These are phyloP conservation scores for Elaphurus davidianus DNA, from an alignment of 2,113 vertebrate species.

Conservation along the genomic window DNA sequence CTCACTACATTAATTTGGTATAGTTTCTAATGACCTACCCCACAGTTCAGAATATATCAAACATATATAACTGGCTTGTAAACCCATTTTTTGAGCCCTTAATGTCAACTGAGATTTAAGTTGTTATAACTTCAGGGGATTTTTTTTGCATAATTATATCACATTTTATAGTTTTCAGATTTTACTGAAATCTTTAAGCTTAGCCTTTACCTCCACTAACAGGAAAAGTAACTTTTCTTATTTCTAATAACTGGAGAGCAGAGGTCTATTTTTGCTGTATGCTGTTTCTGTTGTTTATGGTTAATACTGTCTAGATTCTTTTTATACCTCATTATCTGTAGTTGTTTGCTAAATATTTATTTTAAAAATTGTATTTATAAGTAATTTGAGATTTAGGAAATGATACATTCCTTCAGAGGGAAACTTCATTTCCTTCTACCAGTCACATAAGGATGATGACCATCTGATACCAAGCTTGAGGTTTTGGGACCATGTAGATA, in stretches of 20 bases:
- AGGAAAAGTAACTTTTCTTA: neutral
- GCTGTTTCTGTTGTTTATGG: neutral
- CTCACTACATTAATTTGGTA: neutral
- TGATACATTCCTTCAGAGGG: neutral
- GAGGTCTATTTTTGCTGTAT: neutral
- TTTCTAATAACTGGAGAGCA: neutral
- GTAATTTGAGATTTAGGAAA: neutral
- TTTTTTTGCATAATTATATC: neutral
- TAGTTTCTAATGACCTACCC: neutral
- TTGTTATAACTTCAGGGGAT: neutral
- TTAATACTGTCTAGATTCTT: neutral
- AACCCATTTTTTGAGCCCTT: neutral
- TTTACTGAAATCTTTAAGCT: neutral
- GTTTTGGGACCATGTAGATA: neutral
- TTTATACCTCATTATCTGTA: neutral
- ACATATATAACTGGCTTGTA: neutral
- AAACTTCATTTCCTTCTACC: neutral
- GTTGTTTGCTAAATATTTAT: neutral
- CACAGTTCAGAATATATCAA: neutral
- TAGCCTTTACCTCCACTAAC: neutral
- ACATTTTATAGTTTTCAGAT: slow-evolving; percentile 10
- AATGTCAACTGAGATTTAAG: neutral
- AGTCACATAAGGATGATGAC: neutral
- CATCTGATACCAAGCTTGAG: neutral
- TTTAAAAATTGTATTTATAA: neutral